Evolutionary conservation across 2,797 vertebrate genomes (phyloP).

Genomic region (Manis pentadactyla): DNA sequence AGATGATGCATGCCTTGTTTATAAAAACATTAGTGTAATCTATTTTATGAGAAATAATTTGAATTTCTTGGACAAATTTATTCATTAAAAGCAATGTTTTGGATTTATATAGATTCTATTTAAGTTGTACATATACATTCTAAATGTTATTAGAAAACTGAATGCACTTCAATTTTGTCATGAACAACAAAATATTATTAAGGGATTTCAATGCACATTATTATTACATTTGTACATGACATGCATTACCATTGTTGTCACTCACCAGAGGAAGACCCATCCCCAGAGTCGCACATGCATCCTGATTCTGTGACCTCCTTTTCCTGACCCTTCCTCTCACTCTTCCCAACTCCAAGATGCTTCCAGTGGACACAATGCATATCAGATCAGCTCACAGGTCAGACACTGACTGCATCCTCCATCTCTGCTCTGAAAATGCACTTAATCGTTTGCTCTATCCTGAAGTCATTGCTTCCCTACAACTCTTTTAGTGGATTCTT

Average conservation of each 20-base stretch:
- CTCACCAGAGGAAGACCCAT: neutral
- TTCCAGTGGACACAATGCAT: neutral
- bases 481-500: neutral
- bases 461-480: neutral
- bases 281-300: neutral
- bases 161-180: neutral
- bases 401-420: neutral
- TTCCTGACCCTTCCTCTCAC: neutral
- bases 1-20: neutral
- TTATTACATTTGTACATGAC: neutral
- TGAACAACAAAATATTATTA: neutral
- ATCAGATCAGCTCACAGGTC: neutral
- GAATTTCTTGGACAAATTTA: neutral
- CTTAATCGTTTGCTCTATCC: neutral
- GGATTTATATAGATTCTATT: neutral
- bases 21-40: neutral
- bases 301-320: neutral
- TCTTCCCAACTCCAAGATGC: neutral
- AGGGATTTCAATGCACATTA: neutral
- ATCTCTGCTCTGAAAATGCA: neutral
- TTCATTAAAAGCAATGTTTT: neutral
- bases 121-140: neutral
- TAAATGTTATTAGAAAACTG: neutral
- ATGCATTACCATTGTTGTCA: neutral
- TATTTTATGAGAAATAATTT: neutral